Evolutionary conservation across 2,888 invertebrate species (phyloP), one percentile per base, ranked within the genome.

Genomic region (Polyploca ridens): DNA sequence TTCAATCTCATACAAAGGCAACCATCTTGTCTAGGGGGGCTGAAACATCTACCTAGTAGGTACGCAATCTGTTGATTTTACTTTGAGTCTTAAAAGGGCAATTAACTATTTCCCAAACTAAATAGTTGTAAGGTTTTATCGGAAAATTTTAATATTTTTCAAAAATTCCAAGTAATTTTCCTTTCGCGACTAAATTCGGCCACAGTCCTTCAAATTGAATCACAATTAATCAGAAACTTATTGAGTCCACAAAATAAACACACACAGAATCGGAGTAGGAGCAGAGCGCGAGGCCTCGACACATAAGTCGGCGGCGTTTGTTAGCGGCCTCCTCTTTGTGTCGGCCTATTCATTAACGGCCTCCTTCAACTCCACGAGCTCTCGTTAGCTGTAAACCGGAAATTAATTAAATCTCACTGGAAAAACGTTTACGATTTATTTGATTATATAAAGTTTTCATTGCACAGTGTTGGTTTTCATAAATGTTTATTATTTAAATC

Each of bases 341-440:
- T 44, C 33, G 41, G 46, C 49, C 57, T 57, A 60, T 64, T 60
- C 63, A 64, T 64, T 64, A 49, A 54, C 27, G 33, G 54, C 62
- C 62, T 62, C 49, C 59, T 46, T 33, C 14, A 60, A 46, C 57
- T 62, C 57, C 38, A 60, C 49, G 49, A 54, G 60, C 33, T 41
- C 60, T 64, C 63, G 60, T 64, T 64, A 64, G 49, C 63, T 33
- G 60, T 59, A 60, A 33, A 59, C 38, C 35, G 44, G 35, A 60
- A 64, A 64, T 64, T 46, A 64, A 64, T 59, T 63, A 63, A 57
- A 62, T 54, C 63, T 44, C 58, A 38, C 35, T 62, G 35, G 35
- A 33, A 62, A 33, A 62, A 62, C 57, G 57, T 62, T 61, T 61
- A 41, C 41, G 41, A 61, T 61, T 61, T 41, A 61, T 61, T 61